Percentiles rank a stretch among this genome's conserved stretches.
Conservation (phyloP, 2,797 vertebrate genomes). For the Sciurus vulgaris region DNA sequence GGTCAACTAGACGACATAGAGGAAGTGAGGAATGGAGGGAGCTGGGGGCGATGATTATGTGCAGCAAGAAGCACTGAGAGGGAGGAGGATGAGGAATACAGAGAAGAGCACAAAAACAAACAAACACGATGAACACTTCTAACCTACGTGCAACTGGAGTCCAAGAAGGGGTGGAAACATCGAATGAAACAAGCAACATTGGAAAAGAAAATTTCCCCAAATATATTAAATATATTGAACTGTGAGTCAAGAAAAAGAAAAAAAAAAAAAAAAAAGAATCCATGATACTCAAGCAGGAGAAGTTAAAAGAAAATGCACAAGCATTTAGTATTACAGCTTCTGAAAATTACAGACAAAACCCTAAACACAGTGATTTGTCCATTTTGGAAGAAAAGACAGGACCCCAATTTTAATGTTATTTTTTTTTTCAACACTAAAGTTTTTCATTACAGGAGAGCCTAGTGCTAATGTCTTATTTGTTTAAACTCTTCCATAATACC, state of each 20-base stretch:
- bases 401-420: background rate
- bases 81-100: background rate
- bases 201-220: background rate
- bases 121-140: background rate
- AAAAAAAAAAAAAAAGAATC: background rate
- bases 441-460: background rate
- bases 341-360: background rate
- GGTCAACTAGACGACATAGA: background rate
- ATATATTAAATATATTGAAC: background rate
- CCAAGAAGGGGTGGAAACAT: background rate
- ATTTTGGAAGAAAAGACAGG: too few relatives aligned
- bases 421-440: background rate
- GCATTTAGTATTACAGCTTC: background rate
- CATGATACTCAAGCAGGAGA: background rate
- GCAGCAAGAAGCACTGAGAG: background rate
- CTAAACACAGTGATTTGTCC: background rate
- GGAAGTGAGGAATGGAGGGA: too few relatives aligned
- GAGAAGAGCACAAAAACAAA: background rate
- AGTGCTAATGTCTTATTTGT: background rate
- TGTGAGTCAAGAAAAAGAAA: background rate
- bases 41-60: background rate
- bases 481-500: background rate
- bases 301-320: background rate
- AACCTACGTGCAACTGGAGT: fast-evolving
- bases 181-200: background rate